A percentile compares a stretch with the other conserved stretches of the same genome.
Conservation (phyloP, 2,113 vertebrate genomes). For the Miniopterus natalensis region DNA sequence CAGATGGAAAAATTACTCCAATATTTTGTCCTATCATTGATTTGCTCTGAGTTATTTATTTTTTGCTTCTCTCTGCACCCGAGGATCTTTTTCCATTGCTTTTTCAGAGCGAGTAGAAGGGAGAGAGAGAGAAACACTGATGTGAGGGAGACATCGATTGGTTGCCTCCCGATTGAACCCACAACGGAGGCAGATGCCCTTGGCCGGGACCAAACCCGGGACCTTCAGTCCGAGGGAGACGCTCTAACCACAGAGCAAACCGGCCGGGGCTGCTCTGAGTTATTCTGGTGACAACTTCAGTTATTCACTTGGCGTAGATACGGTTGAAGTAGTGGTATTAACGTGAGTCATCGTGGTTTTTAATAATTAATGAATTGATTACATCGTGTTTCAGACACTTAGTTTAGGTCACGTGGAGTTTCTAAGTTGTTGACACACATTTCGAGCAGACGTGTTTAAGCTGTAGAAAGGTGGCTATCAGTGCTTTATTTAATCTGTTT, state of each 20-base stretch:
- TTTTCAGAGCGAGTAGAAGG: too few species aligned
- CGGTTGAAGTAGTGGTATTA: neutral
- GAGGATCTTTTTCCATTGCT: too few species aligned
- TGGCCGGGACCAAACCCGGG: too few species aligned
- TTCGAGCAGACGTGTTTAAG: neutral
- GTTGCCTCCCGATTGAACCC: too few species aligned
- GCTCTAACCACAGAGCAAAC: too few species aligned
- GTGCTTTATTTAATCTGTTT: neutral
- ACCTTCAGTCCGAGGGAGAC: too few species aligned
- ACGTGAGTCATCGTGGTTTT: neutral
- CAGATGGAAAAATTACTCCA: neutral
- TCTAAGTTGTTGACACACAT: neutral
- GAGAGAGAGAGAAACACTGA: too few species aligned
- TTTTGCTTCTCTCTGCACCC: too few species aligned
- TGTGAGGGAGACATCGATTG: too few species aligned
- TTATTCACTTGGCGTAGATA: neutral
- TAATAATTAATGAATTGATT: neutral
- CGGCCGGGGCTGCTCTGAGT: neutral
- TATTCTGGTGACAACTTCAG: neutral
- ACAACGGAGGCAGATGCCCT: too few species aligned
- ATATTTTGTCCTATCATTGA: neutral
- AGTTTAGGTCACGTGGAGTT: neutral
- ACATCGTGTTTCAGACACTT: neutral
- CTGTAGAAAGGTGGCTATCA: neutral
- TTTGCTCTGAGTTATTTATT: neutral